Conservation (phyloP, 2,888 invertebrate genomes). For the Tyria jacobaeae region DNA sequence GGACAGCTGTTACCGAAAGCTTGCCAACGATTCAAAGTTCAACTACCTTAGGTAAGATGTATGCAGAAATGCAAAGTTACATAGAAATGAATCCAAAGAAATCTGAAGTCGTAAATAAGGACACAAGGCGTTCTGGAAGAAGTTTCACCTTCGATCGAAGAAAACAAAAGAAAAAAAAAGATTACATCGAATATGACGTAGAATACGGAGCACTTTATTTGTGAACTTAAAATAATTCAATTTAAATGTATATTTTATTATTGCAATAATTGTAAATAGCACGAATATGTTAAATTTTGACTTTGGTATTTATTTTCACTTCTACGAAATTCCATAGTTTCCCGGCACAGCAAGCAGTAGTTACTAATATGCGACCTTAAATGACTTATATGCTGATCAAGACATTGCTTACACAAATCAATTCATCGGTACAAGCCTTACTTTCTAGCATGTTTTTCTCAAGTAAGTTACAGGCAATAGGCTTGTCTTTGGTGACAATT, state of each 20-base stretch:
- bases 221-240: conserved; percentile 4
- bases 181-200: conserved; percentile 14
- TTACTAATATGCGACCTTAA: too few relatives aligned
- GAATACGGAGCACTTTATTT: conserved; percentile 10
- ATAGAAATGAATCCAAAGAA: not conserved
- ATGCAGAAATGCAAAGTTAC: not conserved
- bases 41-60: not conserved
- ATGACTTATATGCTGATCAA: too few relatives aligned
- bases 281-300: too few relatives aligned
- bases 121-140: conserved; percentile 7
- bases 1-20: not conserved
- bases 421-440: too few relatives aligned
- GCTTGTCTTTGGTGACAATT: too few relatives aligned
- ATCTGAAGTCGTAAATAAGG: not conserved
- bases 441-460: too few relatives aligned
- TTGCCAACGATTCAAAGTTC: not conserved
- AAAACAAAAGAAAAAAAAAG: not conserved
- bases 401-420: too few relatives aligned
- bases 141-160: not conserved
- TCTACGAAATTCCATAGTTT: too few relatives aligned
- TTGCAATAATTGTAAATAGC: not conserved
- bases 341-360: too few relatives aligned
- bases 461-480: too few relatives aligned
- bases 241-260: not conserved
- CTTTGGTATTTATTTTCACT: too few relatives aligned